Percentiles rank a stretch among this genome's conserved stretches.
Evolutionary conservation across 1,140 invertebrate genomes (phyloP).

Genomic region (Acromyrmex echinatior): DNA sequence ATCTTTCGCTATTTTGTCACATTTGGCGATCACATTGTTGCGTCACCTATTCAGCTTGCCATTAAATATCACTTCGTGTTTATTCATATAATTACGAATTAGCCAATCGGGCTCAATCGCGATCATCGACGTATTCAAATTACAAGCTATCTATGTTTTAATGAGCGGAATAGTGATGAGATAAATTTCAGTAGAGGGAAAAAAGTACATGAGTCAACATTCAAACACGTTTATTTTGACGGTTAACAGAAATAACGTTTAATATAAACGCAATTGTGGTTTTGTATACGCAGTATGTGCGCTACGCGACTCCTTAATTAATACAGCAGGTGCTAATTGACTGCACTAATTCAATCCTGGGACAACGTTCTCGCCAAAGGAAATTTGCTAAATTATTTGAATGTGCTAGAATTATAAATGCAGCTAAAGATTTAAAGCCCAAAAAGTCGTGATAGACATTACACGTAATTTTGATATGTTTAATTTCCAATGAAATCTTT

Average conservation of each 20-base stretch:
- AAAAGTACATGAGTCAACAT: not conserved
- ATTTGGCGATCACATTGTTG: slow-evolving; percentile 12
- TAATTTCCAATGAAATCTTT: not conserved
- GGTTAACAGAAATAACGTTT: slow-evolving; percentile 17
- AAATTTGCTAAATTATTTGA: slow-evolving; percentile 4
- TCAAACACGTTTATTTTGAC: slow-evolving; percentile 27
- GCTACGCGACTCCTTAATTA: slow-evolving; percentile 35
- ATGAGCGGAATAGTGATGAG: slow-evolving; percentile 11
- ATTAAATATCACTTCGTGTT: slow-evolving; percentile 30
- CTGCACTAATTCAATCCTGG: not conserved
- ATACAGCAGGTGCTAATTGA: slow-evolving; percentile 43
- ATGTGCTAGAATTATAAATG: not conserved
- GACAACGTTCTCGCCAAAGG: not conserved
- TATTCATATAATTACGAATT: slow-evolving; percentile 21
- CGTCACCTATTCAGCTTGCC: slow-evolving; percentile 23
- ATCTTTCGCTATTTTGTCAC: slow-evolving; percentile 22
- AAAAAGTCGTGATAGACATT: not conserved
- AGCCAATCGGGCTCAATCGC: not conserved
- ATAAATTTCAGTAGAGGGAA: slow-evolving; percentile 20
- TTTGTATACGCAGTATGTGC: not conserved
- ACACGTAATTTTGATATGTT: not conserved
- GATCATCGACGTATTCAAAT: slow-evolving; percentile 47
- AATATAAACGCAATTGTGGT: slow-evolving; percentile 33
- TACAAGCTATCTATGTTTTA: slow-evolving; percentile 37
- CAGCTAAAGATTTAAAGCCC: not conserved